Evolutionary conservation across 2,113 vertebrate species (phyloP).

Genomic region (Chamaetylas fuelleborni): DNA sequence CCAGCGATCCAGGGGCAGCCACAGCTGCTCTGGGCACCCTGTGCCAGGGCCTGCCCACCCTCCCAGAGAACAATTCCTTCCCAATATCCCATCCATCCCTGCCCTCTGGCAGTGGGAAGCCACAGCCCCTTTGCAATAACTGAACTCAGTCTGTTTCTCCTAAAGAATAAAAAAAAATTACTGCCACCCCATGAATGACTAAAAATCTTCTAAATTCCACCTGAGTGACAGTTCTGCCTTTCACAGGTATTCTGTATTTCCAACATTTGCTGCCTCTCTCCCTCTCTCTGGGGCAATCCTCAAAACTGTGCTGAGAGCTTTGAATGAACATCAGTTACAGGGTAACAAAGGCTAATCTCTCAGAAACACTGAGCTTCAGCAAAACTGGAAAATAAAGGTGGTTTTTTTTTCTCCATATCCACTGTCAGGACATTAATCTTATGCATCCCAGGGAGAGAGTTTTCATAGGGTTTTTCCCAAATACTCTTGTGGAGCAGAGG

Average conservation of each 20-base stretch:
- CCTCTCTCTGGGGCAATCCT: not conserved
- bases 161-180: not conserved
- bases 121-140: not conserved
- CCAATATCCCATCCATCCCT: fast-evolving
- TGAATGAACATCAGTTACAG: not conserved
- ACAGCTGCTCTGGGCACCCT: not conserved
- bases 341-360: not conserved
- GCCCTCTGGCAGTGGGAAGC: not conserved
- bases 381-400: not conserved
- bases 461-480: not conserved
- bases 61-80: fast-evolving
- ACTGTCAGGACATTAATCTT: not conserved
- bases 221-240: not conserved
- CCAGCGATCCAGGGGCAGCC: not conserved
- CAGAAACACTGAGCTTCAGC: not conserved
- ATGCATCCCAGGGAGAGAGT: not conserved
- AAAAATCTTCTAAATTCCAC: not conserved
- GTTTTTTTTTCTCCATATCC: not conserved
- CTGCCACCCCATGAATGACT: not conserved
- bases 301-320: not conserved
- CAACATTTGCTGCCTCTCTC: not conserved
- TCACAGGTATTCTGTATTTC: not conserved
- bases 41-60: not conserved
- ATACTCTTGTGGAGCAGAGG: not conserved
- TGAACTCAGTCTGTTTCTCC: not conserved